Evolutionary conservation across 2,113 vertebrate species (phyloP).

Genomic region (Sterna hirundo): DNA sequence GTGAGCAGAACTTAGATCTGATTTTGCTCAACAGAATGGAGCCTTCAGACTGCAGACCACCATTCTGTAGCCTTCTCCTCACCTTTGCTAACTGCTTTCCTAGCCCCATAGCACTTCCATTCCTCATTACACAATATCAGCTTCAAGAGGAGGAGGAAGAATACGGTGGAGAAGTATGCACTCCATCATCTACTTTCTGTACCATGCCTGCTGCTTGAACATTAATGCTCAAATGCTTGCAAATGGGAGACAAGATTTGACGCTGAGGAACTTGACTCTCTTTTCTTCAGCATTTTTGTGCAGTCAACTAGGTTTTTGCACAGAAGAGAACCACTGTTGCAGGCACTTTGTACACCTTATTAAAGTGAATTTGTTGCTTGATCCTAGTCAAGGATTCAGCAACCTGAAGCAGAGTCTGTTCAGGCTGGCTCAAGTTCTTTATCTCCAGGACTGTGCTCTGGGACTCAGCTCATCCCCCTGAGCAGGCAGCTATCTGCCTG

Average conservation of each 20-base stretch:
- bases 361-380: background rate
- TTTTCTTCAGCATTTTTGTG: background rate
- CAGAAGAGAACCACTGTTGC: background rate
- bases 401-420: background rate
- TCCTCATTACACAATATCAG: background rate
- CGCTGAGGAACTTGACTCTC: background rate
- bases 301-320: background rate
- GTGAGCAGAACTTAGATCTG: background rate
- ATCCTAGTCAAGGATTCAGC: background rate
- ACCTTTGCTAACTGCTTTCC: background rate
- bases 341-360: background rate
- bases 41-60: background rate
- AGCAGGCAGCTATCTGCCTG: background rate
- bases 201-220: background rate
- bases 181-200: rapidly evolving
- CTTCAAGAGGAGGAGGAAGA: background rate
- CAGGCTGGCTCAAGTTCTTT: background rate
- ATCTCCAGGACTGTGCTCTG: background rate
- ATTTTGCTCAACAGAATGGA: background rate
- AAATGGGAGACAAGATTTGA: background rate
- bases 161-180: background rate
- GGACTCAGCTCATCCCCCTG: too few relatives aligned
- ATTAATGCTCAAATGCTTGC: background rate
- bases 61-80: background rate
- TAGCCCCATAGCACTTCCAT: background rate